Evolutionary conservation across 2,113 vertebrate species (phyloP), one percentile per base, ranked within the genome.

Genomic region (Verasper variegatus): DNA sequence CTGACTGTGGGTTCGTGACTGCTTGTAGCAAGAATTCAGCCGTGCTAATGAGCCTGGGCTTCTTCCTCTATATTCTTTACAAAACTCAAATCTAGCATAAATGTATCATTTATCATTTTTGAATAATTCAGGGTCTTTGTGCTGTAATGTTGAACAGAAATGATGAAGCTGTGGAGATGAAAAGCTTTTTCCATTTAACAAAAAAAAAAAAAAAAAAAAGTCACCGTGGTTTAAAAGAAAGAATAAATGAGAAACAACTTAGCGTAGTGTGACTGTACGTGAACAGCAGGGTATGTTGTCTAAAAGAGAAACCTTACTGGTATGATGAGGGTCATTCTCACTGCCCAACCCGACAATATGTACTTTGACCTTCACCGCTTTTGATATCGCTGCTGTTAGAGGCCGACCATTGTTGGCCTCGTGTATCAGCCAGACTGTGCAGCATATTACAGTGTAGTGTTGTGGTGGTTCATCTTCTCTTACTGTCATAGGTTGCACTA

Each of bases 251-350:
- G 27, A 54, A 68, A 74, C 13, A 21, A 2, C 47, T 68, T 1
- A 1, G 20, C 23, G 2, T 69, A 15, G 47, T 21, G 21, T 63
- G 51, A 54, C 40, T 42, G 24, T 52, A 35, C 37, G 65, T 64
- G 61, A 82, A 74, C 84, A 85, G 82, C 81, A 76, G 85, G 40
- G 68, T 68, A 15, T 71, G 79, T 86, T 76, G 64, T 80, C 51
- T 74, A 31, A 71, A 74, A 83, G 74, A 81, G 77, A 90, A 93
- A 91, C 89, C 90, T 91, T 91, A 91, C 91, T 92, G 91, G 88
- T 93, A 86, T 88, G 82, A 90, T 82, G 37, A 63, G 86, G 85
- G 80, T 45, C 52, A 15, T 23, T 77, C 75, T 52, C 37, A 65
- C 49, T 80, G 71, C 68, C 68, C 73, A 71, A 64, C 76, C 66